Evolutionary conservation across 2,888 invertebrate species (phyloP).

Genomic region (Cheilosia pagana): DNA sequence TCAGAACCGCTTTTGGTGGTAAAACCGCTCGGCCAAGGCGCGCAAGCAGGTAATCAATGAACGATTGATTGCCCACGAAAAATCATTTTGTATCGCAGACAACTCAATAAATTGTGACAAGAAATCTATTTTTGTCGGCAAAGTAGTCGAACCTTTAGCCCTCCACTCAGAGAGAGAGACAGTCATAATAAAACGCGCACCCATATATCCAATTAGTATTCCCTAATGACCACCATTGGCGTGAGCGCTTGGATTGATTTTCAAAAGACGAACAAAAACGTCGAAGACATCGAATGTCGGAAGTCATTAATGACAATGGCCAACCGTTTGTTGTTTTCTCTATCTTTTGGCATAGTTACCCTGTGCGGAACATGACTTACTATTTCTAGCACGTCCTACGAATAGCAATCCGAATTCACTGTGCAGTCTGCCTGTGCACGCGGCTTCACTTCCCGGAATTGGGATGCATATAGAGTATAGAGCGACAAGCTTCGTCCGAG

Average conservation of each 20-base stretch:
- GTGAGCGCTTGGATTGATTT: conserved; percentile 43
- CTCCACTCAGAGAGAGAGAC: neutral
- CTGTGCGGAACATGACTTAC: conserved; percentile 47
- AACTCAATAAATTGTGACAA: conserved; percentile 17
- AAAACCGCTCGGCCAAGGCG: neutral
- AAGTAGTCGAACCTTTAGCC: neutral
- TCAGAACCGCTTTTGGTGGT: neutral
- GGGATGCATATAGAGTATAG: conserved; percentile 8
- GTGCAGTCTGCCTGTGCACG: conserved; percentile 5
- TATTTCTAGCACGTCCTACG: conserved; percentile 66
- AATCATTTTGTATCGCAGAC: conserved; percentile 1
- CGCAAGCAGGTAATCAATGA: neutral
- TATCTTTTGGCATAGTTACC: conserved; percentile 44
- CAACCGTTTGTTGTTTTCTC: conserved; percentile 20
- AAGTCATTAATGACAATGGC: conserved; percentile 65
- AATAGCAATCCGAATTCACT: conserved; percentile 27
- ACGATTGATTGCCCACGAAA: neutral
- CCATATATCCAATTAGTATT: conserved; percentile 70
- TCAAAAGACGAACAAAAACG: conserved; percentile 27
- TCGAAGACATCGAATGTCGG: conserved; percentile 67
- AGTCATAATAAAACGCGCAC: conserved; percentile 52
- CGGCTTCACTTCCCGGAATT: conserved; percentile 63
- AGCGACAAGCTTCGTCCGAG: conserved; percentile 20
- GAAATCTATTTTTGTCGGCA: neutral
- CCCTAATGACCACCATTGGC: conserved; percentile 45